Conservation (phyloP, 2,797 vertebrate species). For the Masticophis lateralis region DNA sequence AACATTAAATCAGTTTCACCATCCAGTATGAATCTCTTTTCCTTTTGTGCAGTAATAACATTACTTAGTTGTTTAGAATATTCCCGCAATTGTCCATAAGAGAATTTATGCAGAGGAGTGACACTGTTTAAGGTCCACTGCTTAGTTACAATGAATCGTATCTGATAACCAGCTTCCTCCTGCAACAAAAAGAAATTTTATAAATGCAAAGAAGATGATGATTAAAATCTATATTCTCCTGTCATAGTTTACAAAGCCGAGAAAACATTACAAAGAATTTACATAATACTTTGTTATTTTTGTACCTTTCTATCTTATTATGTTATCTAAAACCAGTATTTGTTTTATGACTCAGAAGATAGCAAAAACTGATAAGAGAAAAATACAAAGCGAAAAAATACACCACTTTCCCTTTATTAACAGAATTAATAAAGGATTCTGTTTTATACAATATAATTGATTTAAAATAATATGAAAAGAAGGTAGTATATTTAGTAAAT, state of each 20-base stretch:
- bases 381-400: background rate
- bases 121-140: slow-evolving; percentile 89
- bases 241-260: background rate
- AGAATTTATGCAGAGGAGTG: slow-evolving; percentile 87
- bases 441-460: background rate
- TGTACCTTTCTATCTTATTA: background rate
- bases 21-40: slow-evolving; percentile 82
- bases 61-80: slow-evolving; percentile 83
- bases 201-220: background rate
- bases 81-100: slow-evolving; percentile 71
- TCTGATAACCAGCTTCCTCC: slow-evolving; percentile 72
- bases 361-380: background rate
- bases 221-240: background rate
- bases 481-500: background rate
- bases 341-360: background rate
- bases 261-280: background rate
- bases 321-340: background rate
- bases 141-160: slow-evolving; percentile 75
- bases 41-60: slow-evolving; percentile 82
- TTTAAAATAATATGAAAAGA: background rate
- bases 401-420: background rate
- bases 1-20: slow-evolving; percentile 72
- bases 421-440: background rate
- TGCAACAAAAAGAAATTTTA: slow-evolving; percentile 46
- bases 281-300: background rate